phyloP scores from a whole-genome alignment of 2,797 vertebrate genomes.

The Poeciliopsis presidionis region DNA sequence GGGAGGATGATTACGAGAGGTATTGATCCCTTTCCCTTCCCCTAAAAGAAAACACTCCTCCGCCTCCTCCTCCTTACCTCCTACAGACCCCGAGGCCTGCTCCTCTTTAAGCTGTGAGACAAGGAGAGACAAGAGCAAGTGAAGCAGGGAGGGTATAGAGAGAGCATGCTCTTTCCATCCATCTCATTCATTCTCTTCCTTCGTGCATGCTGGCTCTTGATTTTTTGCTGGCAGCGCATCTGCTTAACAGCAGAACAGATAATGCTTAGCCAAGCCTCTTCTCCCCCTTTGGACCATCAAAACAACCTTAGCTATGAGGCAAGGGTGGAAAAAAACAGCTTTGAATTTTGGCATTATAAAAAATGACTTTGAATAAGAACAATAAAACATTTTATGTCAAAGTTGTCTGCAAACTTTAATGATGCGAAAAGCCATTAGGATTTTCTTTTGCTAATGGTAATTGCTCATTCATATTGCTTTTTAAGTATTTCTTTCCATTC shows the following conservation, averaged over 20 bases:
- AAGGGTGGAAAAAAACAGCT: conserved; percentile 13
- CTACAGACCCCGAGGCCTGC: conserved; percentile 41
- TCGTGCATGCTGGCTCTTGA: conserved; percentile 20
- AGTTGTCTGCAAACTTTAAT: conserved; percentile 58
- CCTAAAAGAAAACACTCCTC: conserved; percentile 58
- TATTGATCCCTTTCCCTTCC: conserved; percentile 73
- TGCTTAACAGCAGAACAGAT: conserved; percentile 66
- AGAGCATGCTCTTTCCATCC: conserved; percentile 26
- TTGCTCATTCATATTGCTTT: conserved; percentile 56
- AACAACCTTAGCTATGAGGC: conserved; percentile 9
- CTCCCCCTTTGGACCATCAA: conserved; percentile 14
- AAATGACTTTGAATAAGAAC: conserved; percentile 1
- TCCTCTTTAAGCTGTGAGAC: conserved; percentile 34
- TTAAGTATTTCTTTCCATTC: conserved; percentile 69
- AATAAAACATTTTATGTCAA: conserved; percentile 39
- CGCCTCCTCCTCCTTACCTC: conserved; percentile 21
- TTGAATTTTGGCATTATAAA: conserved; percentile 3
- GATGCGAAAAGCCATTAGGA: conserved; percentile 62
- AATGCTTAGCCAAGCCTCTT: conserved; percentile 64
- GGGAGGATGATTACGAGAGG: conserved; percentile 74
- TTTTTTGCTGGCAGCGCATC: conserved; percentile 59
- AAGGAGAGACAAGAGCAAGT: conserved; percentile 33
- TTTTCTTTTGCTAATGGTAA: conserved; percentile 66
- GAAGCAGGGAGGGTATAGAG: conserved; percentile 20
- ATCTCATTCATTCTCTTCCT: conserved; percentile 38